Evolutionary conservation across 2,113 vertebrate species (phyloP), one percentile per base, ranked within the genome.

Genomic region (Opisthocomus hoazin): DNA sequence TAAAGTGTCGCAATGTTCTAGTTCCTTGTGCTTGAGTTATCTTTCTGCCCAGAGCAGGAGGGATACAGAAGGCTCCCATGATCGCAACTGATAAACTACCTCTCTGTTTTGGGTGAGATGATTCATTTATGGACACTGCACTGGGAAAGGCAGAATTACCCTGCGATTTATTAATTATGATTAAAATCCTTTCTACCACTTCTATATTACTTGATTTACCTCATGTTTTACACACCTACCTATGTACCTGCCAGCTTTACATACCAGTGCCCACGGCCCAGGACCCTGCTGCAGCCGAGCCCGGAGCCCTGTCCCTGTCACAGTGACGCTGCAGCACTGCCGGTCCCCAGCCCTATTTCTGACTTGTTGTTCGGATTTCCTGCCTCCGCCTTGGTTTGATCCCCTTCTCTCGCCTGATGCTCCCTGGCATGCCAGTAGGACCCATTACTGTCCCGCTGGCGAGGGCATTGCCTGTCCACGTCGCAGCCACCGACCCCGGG

Each of bases 111-210:
- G 87, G 46, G 16, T 36, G 43, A 88, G 69, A 46, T 29, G 87
- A 84, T 94, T 77, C 66, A 77, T 88, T 73, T 96, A 94, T 9
- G 29, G 73, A 77, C 41, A 64, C 60, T 89, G 45, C 76, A 80
- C 43, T 26, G 51, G 69, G 57, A 79, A 81, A 92, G 64, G 36
- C 54, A 85, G 77, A 61, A 60, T 56, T 77, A 68, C 39, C 32
- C 84, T 84, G 45, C n/a, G 29, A 86, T 85, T 92, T 92, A 90
- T 94, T 94, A 84, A 88, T 90, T 84, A 82, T 66, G 41, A 85
- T 91, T 94, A 91, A 94, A 96, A 60, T 73, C 23, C 84, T 48
- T 36, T 66, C 79, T 78, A 77, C 45, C 37, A 34, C 68, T 90
- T 91, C 27, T 56, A 36, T 37, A 69, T 79, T 58, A 48, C 18